These are phyloP conservation scores for Periparus ater DNA, from an alignment of 2,797 vertebrate genomes.

Conservation along the genomic window DNA sequence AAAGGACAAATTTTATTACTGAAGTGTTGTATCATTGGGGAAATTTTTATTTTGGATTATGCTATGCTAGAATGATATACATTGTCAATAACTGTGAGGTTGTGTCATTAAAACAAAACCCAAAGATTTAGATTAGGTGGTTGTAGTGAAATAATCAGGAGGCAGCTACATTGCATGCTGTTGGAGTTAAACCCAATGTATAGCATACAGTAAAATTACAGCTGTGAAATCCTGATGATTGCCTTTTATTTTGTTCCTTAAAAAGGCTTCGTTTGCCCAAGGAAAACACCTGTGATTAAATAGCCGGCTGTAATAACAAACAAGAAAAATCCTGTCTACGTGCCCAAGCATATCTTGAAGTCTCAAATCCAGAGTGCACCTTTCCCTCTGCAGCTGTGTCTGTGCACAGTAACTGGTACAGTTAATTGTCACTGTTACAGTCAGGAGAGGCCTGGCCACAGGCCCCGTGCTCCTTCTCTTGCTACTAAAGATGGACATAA, in stretches of 20 bases:
- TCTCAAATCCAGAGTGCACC: neutral
- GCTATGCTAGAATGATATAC: neutral
- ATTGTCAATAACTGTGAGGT: neutral
- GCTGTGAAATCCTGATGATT: neutral
- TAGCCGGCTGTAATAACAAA: neutral
- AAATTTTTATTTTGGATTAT: neutral
- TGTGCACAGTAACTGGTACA: neutral
- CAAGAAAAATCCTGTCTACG: neutral
- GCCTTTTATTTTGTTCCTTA: neutral
- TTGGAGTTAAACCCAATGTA: neutral
- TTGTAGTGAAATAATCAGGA: neutral
- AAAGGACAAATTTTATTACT: neutral
- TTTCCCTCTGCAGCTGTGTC: neutral
- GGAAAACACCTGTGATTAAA: neutral
- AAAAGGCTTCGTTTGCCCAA: neutral
- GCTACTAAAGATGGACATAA: neutral
- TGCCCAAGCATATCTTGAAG: neutral
- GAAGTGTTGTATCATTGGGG: neutral
- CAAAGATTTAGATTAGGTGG: neutral
- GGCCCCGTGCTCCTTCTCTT: neutral
- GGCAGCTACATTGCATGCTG: neutral
- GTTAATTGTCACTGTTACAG: neutral
- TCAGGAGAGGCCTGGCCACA: neutral
- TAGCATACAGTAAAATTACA: neutral
- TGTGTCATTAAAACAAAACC: neutral